Percentiles rank a stretch among this genome's conserved stretches.
These are phyloP conservation scores for Beroe forskalii DNA, from an alignment of 37 sponge, comb jelly and placozoan species.

Conservation along the genomic window DNA sequence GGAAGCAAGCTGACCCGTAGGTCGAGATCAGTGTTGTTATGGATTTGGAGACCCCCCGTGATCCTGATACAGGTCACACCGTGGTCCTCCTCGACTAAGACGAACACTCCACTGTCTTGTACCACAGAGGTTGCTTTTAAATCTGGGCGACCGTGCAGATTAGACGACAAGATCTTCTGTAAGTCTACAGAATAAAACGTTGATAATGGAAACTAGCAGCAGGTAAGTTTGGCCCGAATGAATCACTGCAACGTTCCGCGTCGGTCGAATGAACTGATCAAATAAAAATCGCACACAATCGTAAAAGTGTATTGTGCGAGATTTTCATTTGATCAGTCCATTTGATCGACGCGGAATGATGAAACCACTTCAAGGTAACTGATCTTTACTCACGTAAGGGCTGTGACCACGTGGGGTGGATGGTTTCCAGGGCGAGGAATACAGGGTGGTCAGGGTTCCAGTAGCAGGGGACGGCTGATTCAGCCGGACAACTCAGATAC, in stretches of 20 bases:
- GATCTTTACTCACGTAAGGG: slow-evolving; percentile 17
- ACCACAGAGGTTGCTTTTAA: not conserved
- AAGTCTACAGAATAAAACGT: too few species aligned
- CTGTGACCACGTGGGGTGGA: slow-evolving; percentile 49
- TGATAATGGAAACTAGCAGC: too few species aligned
- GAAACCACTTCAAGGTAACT: too few species aligned
- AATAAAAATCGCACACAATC: too few species aligned
- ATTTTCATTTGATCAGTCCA: too few species aligned
- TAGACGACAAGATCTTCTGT: too few species aligned
- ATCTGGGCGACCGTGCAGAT: too few species aligned
- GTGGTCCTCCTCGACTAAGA: not conserved
- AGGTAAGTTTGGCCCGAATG: too few species aligned
- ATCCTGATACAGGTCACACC: not conserved
- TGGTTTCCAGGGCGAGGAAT: slow-evolving; percentile 39
- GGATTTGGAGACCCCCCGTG: not conserved
- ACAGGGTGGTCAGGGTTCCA: slow-evolving; percentile 34
- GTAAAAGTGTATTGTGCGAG: too few species aligned
- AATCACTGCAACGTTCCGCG: too few species aligned
- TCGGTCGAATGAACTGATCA: too few species aligned
- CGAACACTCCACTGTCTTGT: slow-evolving; percentile 20
- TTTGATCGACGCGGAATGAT: too few species aligned
- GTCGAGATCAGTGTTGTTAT: not conserved
- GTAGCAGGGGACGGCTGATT: not conserved
- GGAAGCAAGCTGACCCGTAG: slow-evolving; percentile 28
- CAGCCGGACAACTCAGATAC: slow-evolving; percentile 27